Percentiles rank a stretch among this genome's conserved stretches.
Evolutionary conservation across 2,888 invertebrate species (phyloP).

Genomic region (Chelonus formosanus): DNA sequence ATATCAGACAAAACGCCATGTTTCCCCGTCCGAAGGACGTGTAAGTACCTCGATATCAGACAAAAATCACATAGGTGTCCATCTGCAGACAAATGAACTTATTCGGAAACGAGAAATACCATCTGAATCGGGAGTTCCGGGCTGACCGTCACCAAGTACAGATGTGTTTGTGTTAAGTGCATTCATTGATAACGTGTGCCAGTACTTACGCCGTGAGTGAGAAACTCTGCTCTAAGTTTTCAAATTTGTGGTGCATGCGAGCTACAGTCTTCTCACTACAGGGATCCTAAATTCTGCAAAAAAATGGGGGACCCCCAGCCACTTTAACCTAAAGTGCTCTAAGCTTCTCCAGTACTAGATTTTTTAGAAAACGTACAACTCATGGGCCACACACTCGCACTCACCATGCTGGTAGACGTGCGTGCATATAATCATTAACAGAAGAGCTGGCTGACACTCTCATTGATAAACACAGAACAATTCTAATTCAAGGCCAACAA

Average conservation of each 20-base stretch:
- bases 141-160: neutral
- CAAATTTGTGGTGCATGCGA: neutral
- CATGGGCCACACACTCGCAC: neutral
- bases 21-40: no score
- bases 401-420: slow-evolving; percentile 4
- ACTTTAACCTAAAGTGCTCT: neutral
- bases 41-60: no score
- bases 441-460: slow-evolving; percentile 23
- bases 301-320: neutral
- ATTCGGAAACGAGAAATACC: no score
- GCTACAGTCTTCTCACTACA: neutral
- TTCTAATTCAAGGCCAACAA: slow-evolving; percentile 12
- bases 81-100: no score
- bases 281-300: neutral
- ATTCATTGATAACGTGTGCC: neutral
- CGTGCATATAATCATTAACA: slow-evolving; percentile 31
- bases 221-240: neutral
- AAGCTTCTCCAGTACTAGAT: neutral
- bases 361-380: neutral
- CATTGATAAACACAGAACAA: slow-evolving; percentile 18
- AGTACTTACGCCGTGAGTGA: neutral
- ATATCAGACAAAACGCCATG: no score
- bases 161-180: neutral
- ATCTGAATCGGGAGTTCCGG: no score
- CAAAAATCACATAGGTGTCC: no score